These are phyloP conservation scores for Opisthograptis luteolata DNA, from an alignment of 2,888 invertebrate species.

Conservation along the genomic window DNA sequence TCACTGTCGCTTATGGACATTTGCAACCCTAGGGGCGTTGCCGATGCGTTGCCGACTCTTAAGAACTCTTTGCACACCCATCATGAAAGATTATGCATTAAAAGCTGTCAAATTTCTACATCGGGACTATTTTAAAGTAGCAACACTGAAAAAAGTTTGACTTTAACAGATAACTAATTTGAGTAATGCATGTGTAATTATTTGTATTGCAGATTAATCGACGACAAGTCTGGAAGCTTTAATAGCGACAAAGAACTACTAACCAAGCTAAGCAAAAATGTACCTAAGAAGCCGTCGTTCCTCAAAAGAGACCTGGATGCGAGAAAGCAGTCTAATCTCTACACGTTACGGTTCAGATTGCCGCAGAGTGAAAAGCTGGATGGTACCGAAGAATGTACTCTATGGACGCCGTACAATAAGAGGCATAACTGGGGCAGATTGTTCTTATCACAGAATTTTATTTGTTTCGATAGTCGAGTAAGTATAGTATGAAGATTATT, in stretches of 20 bases:
- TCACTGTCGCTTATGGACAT: no score
- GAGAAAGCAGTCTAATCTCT: constrained; percentile 96
- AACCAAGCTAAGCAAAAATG: constrained; percentile 93
- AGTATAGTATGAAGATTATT: no score
- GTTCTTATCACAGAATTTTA: constrained; percentile 96
- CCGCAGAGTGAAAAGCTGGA: constrained; percentile 96
- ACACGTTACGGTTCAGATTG: constrained; percentile 92
- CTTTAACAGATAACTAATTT: no score
- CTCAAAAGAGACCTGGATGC: constrained; percentile 98
- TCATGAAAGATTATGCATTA: no score
- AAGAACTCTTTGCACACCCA: no score
- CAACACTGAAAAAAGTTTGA: no score
- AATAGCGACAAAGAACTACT: constrained; percentile 94
- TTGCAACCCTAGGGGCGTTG: no score
- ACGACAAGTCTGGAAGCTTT: constrained; percentile 94
- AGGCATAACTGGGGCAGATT: constrained; percentile 94
- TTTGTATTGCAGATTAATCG: constrained; percentile 88
- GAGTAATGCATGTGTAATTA: no score
- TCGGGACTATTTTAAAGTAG: no score
- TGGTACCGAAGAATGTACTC: constrained; percentile 94
- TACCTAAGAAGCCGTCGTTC: constrained; percentile 95
- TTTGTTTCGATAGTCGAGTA: constrained; percentile 98
- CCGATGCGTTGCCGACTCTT: no score
- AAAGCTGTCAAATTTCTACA: no score
- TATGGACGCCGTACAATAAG: constrained; percentile 98